Evolutionary conservation across 2,888 invertebrate genomes (phyloP).

Genomic region (Acrocyrtus sp.): DNA sequence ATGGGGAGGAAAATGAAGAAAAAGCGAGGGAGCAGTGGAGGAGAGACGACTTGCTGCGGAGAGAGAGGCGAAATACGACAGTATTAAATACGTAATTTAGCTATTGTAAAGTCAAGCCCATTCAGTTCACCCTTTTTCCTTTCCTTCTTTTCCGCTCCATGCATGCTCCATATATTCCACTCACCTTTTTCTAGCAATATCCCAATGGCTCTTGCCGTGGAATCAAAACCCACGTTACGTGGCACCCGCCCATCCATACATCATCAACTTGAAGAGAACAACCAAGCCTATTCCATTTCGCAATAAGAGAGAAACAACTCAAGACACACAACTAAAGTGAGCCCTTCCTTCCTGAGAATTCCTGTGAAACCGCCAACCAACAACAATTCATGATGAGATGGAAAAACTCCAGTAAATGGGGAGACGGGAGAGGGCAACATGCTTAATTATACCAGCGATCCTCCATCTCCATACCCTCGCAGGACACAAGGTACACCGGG

Average conservation of each 20-base stretch:
- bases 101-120: slow-evolving; percentile 23
- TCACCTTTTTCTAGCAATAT: slow-evolving; percentile 42
- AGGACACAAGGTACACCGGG: neutral
- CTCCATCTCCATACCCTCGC: neutral
- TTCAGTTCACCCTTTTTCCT: slow-evolving; percentile 13
- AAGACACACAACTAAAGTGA: slow-evolving; percentile 5
- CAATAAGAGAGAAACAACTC: slow-evolving; percentile 10
- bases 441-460: slow-evolving; percentile 47
- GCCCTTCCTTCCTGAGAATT: slow-evolving; percentile 25
- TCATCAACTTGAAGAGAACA: slow-evolving; percentile 29
- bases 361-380: slow-evolving; percentile 45
- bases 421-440: slow-evolving; percentile 9
- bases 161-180: slow-evolving; percentile 33
- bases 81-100: slow-evolving; percentile 36
- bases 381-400: slow-evolving; percentile 51
- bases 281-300: neutral
- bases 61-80: too few species aligned
- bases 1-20: neutral
- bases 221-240: slow-evolving; percentile 13
- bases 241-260: slow-evolving; percentile 39
- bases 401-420: too few species aligned
- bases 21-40: neutral
- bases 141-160: slow-evolving; percentile 16
- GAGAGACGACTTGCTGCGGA: too few species aligned
- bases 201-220: slow-evolving; percentile 26